Base-by-base conservation (phyloP, 2,797 vertebrate genomes). In the Xenentodon cancila region DNA sequence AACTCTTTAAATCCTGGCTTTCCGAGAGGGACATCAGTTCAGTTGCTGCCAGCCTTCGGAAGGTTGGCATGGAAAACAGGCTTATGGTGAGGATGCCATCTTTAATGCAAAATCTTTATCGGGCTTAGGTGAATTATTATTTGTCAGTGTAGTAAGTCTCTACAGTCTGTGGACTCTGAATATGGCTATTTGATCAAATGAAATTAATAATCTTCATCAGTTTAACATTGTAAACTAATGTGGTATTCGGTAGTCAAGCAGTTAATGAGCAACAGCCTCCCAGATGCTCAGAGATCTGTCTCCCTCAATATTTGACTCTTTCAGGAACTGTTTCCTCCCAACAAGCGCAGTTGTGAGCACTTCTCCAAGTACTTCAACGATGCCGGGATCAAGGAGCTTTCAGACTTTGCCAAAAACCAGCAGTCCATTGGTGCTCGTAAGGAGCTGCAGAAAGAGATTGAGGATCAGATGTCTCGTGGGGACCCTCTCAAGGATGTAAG, bases 1-100 rank as follows among this genome's bases (percentile, higher is more conserved):
- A 99, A 90, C 94, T 99, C 76, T 98, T 99, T 90, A 97, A 99
- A 92, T 97, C 97, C 3, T 98, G 96, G 96, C 96, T 99, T 86
- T 96, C 96, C 53, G 96, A 98, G 82, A 98, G 96, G 87, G 97
- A 98, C 89, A 97, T 99, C 84, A 95, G 94, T 81, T 97, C 97
- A 7, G 96, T 98, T 21, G 93, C 96, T 85, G 93, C 80, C 82
- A 97, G 94, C 79, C 95, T 97, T 73, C 92, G 96, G 44, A 99
- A 97, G 90, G 97, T 98, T 75, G 96, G 96, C 90, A 99, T 99
- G 96, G 96, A 99, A 88, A 99, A 96, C 87, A 94, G 97, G 84
- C 92, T 99, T 80, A 95, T 98, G 96, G 96, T 97, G 84, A 89
- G 87, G 60, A 63, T 18, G 4, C 60, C 21, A 18, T 43, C 43